Conservation (phyloP, 2,797 vertebrate species). For the Argya squamiceps region DNA sequence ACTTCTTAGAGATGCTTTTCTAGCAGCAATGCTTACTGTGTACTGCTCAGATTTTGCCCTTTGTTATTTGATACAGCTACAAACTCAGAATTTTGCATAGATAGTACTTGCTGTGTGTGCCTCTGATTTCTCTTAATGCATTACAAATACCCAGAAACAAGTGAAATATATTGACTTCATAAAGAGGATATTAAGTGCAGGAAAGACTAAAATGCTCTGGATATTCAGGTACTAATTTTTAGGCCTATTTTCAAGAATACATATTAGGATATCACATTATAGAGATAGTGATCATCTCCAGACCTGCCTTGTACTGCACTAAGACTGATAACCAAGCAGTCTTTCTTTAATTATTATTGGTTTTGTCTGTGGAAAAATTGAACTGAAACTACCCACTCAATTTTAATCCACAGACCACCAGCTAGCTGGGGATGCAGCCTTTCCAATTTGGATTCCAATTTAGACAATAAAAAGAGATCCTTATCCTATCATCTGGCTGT, state of each 20-base stretch:
- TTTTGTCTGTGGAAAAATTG: neutral
- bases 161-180: neutral
- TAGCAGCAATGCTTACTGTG: neutral
- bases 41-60: neutral
- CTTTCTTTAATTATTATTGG: neutral
- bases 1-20: neutral
- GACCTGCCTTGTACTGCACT: neutral
- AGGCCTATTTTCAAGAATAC: neutral
- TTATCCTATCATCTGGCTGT: neutral
- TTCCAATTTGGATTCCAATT: slow-evolving; percentile 3
- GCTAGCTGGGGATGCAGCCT: neutral
- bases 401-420: neutral
- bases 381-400: neutral
- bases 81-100: neutral
- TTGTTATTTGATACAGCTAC: neutral
- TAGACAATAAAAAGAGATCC: neutral
- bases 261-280: neutral
- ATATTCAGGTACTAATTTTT: neutral
- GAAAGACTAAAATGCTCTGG: neutral
- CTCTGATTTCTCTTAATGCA: neutral
- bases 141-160: neutral
- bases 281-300: neutral
- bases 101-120: neutral
- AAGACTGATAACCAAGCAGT: neutral
- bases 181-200: neutral